Evolutionary conservation across 2,113 vertebrate genomes (phyloP).

Genomic region (Oryctolagus cuniculus): DNA sequence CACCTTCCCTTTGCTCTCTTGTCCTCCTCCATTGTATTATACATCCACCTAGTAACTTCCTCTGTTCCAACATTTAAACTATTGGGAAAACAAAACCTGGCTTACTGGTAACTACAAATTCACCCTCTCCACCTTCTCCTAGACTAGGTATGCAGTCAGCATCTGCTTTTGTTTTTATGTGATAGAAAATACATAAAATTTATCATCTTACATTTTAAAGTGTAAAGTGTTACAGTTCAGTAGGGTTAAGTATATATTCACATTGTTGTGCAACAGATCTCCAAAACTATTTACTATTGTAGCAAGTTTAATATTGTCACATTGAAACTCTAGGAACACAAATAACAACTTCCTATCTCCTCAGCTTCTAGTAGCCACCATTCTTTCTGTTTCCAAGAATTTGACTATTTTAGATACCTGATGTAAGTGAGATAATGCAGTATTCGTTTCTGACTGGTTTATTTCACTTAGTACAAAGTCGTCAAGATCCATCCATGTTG

Average conservation of each 20-base stretch:
- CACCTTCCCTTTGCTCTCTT: not conserved
- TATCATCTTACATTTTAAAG: not conserved
- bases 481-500: not conserved
- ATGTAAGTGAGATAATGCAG: not conserved
- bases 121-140: not conserved
- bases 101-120: not conserved
- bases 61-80: not conserved
- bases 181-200: not conserved
- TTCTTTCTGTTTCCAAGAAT: not conserved
- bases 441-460: not conserved
- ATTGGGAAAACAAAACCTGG: not conserved
- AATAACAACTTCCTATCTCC: not conserved
- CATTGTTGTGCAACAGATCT: not conserved
- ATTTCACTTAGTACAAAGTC: not conserved
- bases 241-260: not conserved
- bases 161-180: not conserved
- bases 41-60: not conserved
- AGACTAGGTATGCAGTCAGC: not conserved
- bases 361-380: not conserved
- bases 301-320: not conserved
- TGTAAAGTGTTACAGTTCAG: not conserved
- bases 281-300: not conserved
- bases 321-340: not conserved
- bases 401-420: not conserved
- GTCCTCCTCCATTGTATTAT: not conserved